Conservation (phyloP, 2,797 vertebrate genomes). For the Taeniopygia guttata region DNA sequence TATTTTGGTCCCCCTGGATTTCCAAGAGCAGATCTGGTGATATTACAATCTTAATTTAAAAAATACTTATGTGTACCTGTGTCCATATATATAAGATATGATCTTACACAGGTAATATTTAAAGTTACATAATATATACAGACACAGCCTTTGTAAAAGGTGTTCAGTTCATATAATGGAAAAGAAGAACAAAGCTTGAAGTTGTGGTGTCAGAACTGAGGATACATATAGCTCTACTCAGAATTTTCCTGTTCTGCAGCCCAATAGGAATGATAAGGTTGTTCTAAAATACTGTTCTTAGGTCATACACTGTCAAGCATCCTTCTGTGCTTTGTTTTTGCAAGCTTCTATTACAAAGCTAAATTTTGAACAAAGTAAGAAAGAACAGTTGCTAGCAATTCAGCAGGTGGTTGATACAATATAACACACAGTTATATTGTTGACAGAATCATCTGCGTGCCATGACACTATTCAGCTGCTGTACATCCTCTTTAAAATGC, state of each 20-base stretch:
- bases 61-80: conserved; percentile 54
- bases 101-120: conserved; percentile 61
- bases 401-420: not conserved
- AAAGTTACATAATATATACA: conserved; percentile 65
- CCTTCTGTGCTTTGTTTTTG: not conserved
- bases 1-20: conserved; percentile 78
- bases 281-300: not conserved
- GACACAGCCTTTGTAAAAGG: conserved; percentile 66
- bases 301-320: not conserved
- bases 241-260: not conserved
- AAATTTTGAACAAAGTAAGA: not conserved
- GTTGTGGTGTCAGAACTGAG: conserved; percentile 25
- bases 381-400: too few relatives aligned
- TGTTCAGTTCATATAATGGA: conserved; percentile 54
- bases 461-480: not conserved
- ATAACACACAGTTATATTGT: not conserved
- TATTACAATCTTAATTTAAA: conserved; percentile 69
- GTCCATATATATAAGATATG: conserved; percentile 63
- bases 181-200: conserved; percentile 63
- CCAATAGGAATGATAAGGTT: not conserved
- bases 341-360: not conserved
- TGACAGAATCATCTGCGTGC: not conserved
- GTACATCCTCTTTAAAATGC: not conserved
- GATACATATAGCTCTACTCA: not conserved
- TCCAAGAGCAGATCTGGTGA: conserved; percentile 72